phyloP scores from a whole-genome alignment of 2,113 vertebrate species.

The Elaphurus davidianus region DNA sequence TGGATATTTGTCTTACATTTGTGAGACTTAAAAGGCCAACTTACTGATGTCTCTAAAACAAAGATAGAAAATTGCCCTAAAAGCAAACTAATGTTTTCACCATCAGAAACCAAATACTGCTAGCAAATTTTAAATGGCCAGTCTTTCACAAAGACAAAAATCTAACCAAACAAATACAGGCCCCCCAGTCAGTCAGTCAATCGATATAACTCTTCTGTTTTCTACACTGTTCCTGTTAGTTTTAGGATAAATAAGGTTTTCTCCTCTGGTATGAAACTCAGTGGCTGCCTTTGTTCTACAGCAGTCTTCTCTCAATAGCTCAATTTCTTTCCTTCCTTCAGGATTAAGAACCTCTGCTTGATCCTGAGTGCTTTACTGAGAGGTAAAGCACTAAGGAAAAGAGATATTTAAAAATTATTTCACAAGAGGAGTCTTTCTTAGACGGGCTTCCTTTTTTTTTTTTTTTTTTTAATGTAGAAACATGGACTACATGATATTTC shows the following conservation, averaged over 20 bases:
- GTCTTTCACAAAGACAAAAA: background rate
- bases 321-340: background rate
- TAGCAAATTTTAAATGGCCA: background rate
- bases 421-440: background rate
- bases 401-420: background rate
- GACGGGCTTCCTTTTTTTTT: background rate
- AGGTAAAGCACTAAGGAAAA: background rate
- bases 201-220: background rate
- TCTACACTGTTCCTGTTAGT: background rate
- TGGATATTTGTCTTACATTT: background rate
- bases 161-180: background rate
- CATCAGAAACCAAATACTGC: constrained; percentile 3
- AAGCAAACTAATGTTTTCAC: background rate
- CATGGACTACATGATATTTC: background rate
- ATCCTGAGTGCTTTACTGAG: background rate
- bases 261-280: background rate
- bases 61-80: background rate
- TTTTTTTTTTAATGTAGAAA: background rate
- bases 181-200: background rate
- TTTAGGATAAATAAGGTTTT: background rate
- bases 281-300: background rate
- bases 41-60: background rate
- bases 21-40: background rate
- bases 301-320: background rate
- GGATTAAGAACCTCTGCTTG: background rate